Percentiles rank a stretch among this genome's conserved stretches.
Conservation (phyloP, 2,113 vertebrate species). For the Podarcis raffonei region DNA sequence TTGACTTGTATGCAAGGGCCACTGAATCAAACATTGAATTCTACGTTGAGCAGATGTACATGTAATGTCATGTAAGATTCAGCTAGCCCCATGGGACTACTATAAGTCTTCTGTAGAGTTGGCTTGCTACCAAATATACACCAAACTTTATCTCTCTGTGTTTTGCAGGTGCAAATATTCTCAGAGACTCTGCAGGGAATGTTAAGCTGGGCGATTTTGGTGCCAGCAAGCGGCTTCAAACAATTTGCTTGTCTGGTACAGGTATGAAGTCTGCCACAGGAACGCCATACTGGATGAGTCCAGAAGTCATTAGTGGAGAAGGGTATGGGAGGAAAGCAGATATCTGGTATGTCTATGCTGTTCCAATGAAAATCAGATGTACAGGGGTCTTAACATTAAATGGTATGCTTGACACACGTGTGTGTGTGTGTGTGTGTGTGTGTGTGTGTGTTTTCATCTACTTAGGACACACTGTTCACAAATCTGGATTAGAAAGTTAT, state of each 20-base stretch:
- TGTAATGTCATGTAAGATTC: neutral
- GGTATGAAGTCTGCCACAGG: conserved; percentile 98
- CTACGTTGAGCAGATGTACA: neutral
- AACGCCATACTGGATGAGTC: conserved; percentile 99
- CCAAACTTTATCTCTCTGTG: neutral
- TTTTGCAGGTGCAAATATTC: conserved; percentile 94
- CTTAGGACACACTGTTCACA: neutral
- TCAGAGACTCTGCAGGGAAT: conserved; percentile 95
- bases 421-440: neutral
- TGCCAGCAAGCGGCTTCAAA: conserved; percentile 95
- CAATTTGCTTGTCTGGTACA: conserved; percentile 96
- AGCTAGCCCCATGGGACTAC: neutral
- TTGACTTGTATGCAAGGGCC: neutral
- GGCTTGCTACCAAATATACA: neutral
- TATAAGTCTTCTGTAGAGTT: neutral
- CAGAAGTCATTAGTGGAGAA: conserved; percentile 97
- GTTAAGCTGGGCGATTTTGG: conserved; percentile 99
- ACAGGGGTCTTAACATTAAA: neutral
- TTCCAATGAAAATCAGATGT: conserved; percentile 7
- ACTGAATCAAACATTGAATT: neutral
- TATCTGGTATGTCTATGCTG: conserved; percentile 86
- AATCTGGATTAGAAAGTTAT: neutral
- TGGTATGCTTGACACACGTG: neutral
- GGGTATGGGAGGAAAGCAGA: conserved; percentile 98
- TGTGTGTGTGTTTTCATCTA: neutral